These are phyloP conservation scores for Hippocampus zosterae DNA, from an alignment of 2,113 vertebrate species.

Conservation along the genomic window DNA sequence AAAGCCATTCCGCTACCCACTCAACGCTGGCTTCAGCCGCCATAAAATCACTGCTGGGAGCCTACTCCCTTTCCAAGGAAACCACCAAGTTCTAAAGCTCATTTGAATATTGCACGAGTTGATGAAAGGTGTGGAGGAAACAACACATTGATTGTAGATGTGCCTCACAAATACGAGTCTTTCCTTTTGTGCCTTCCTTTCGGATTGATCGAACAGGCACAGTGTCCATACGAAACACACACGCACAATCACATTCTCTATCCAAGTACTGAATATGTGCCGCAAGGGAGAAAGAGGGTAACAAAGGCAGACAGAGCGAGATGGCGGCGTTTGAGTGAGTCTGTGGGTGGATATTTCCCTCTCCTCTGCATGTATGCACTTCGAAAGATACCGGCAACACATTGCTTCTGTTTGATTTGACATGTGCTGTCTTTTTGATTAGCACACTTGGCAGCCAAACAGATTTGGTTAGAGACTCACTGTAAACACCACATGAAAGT, in stretches of 20 bases:
- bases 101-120: slow-evolving; percentile 53
- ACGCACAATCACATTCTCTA: neutral
- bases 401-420: slow-evolving; percentile 66
- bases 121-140: slow-evolving; percentile 37
- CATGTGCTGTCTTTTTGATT: slow-evolving; percentile 66
- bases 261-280: slow-evolving; percentile 8
- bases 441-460: slow-evolving; percentile 62
- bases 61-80: slow-evolving; percentile 54
- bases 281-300: slow-evolving; percentile 18
- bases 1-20: slow-evolving; percentile 65
- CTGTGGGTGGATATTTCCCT: slow-evolving; percentile 60
- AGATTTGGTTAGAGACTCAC: slow-evolving; percentile 60
- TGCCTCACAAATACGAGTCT: slow-evolving; percentile 16
- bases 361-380: slow-evolving; percentile 48
- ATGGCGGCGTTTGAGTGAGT: slow-evolving; percentile 42
- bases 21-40: slow-evolving; percentile 56
- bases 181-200: slow-evolving; percentile 5
- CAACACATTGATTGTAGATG: slow-evolving; percentile 34
- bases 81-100: slow-evolving; percentile 16
- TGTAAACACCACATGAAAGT: slow-evolving; percentile 69
- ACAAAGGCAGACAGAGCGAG: slow-evolving; percentile 33
- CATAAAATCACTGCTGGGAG: slow-evolving; percentile 73
- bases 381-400: slow-evolving; percentile 62
- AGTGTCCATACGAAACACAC: neutral
- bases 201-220: slow-evolving; percentile 14